phyloP scores from a whole-genome alignment of 53 echinoderm and acorn worm genomes.

The Temnopleurus reevesii region DNA sequence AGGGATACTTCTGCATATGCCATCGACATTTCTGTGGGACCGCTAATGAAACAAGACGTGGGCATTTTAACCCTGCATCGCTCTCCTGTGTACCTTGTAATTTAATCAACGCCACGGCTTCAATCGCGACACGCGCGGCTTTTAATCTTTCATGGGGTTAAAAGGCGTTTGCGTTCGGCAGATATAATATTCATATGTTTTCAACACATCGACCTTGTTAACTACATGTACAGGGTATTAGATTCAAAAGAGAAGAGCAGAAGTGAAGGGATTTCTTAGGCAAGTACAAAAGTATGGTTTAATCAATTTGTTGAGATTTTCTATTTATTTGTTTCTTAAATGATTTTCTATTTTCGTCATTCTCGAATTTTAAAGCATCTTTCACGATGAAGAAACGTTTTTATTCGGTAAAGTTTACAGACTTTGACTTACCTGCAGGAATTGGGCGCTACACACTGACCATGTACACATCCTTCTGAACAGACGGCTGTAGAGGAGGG shows the following conservation, averaged over 20 bases:
- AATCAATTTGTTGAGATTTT: neutral
- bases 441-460: slow-evolving; percentile 72
- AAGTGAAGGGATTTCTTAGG: neutral
- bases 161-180: slow-evolving; percentile 47
- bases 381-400: neutral
- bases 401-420: neutral
- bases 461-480: slow-evolving; percentile 77
- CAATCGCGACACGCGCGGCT: slow-evolving; percentile 33
- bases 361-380: neutral
- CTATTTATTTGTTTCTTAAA: neutral
- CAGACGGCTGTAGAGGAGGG: slow-evolving; percentile 74
- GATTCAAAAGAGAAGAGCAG: neutral
- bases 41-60: slow-evolving; percentile 50
- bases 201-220: slow-evolving; percentile 45
- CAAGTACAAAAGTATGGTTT: too few species aligned
- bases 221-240: slow-evolving; percentile 3
- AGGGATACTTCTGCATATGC: slow-evolving; percentile 11
- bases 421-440: slow-evolving; percentile 72
- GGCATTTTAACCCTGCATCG: neutral
- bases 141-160: slow-evolving; percentile 41
- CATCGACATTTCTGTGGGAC: neutral
- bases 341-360: neutral
- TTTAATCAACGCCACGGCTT: slow-evolving; percentile 43
- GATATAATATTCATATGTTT: slow-evolving; percentile 57
- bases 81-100: slow-evolving; percentile 52